A percentile compares a stretch with the other conserved stretches of the same genome.
Conservation (phyloP, 2,113 vertebrate genomes). For the Sclerurus mexicanus region DNA sequence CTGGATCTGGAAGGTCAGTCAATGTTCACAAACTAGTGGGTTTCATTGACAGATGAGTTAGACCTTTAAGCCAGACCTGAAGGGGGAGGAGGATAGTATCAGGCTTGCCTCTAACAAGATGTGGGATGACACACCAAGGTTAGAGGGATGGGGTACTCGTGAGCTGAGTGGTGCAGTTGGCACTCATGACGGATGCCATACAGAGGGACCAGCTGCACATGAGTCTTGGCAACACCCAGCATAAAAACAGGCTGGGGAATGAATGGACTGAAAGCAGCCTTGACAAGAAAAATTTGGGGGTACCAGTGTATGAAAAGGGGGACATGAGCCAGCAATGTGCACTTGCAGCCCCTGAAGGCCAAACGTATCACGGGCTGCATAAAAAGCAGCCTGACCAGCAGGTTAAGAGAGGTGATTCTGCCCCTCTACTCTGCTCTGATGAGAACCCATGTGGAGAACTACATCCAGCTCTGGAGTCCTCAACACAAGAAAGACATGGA, state of each 20-base stretch:
- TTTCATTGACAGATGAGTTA: background rate
- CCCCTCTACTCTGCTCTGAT: background rate
- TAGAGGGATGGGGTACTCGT: background rate
- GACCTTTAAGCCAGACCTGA: background rate
- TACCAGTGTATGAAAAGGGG: background rate
- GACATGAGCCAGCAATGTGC: background rate
- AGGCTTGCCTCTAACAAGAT: background rate
- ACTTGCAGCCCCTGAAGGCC: background rate
- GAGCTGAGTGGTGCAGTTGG: background rate
- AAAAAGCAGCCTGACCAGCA: background rate
- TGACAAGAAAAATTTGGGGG: background rate
- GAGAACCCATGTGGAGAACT: background rate
- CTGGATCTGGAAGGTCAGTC: background rate
- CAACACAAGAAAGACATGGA: background rate
- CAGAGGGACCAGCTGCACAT: background rate
- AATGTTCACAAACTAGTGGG: background rate
- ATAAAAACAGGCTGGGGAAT: background rate
- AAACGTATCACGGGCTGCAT: background rate
- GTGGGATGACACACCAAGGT: background rate
- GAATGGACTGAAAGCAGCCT: background rate
- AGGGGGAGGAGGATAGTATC: background rate
- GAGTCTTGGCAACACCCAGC: background rate
- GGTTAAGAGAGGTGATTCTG: background rate
- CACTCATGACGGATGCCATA: background rate
- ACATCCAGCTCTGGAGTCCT: background rate